Evolutionary conservation across 2,797 vertebrate genomes (phyloP).

Genomic region (Rhynchotus rufescens): DNA sequence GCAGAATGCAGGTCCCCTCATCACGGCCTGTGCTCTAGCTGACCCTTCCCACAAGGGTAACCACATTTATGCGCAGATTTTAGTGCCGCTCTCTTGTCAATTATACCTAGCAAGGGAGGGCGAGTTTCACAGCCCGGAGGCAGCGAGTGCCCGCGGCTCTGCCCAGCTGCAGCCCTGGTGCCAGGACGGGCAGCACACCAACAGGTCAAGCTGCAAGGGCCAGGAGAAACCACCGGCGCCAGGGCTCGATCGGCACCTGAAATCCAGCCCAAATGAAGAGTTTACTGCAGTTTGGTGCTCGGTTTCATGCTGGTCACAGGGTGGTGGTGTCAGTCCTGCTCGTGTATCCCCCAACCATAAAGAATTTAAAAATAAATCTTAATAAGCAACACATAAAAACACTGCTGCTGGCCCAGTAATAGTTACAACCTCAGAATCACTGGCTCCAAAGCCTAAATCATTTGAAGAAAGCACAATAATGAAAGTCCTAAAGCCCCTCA

Average conservation of each 20-base stretch:
- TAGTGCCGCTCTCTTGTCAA: no score
- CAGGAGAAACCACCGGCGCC: background rate
- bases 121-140: no score
- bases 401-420: no score
- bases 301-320: background rate
- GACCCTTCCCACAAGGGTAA: no score
- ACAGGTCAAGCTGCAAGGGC: background rate
- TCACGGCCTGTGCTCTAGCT: no score
- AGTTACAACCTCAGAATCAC: background rate
- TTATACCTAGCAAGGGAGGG: no score
- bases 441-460: background rate
- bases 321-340: background rate
- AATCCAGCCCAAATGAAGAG: background rate
- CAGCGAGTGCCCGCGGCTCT: no score
- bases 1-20: no score
- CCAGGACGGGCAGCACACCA: no score
- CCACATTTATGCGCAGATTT: no score
- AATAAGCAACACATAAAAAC: background rate
- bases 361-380: background rate
- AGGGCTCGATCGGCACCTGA: background rate
- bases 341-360: background rate
- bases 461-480: background rate
- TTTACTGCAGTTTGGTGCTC: background rate
- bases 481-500: background rate
- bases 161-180: no score